phyloP scores from a whole-genome alignment of 2,113 vertebrate genomes.

The Malurus alboscapulatus region DNA sequence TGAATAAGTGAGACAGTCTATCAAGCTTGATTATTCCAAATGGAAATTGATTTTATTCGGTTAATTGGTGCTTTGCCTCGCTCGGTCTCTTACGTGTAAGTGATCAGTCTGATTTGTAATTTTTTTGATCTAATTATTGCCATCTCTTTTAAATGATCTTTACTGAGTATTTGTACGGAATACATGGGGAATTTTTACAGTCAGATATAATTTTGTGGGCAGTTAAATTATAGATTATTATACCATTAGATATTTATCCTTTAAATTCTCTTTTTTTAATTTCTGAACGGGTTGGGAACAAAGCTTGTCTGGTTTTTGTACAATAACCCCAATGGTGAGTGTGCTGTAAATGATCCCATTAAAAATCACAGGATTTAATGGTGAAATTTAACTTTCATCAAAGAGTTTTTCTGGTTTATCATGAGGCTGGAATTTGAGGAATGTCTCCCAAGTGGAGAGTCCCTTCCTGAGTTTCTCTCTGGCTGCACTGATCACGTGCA shows the following conservation, averaged over 20 bases:
- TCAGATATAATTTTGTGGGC: background rate
- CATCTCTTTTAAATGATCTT: background rate
- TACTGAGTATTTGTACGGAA: background rate
- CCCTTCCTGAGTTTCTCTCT: background rate
- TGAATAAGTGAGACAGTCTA: background rate
- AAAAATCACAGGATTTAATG: background rate
- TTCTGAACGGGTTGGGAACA: background rate
- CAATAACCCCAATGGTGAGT: background rate
- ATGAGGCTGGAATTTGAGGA: fast-evolving
- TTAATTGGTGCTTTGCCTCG: background rate
- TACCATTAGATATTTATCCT: background rate
- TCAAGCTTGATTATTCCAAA: background rate
- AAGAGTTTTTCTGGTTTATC: background rate
- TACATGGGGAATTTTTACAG: background rate
- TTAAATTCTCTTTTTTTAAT: background rate
- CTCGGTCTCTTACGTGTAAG: background rate
- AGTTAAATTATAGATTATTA: background rate
- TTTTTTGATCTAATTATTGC: background rate
- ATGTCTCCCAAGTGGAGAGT: background rate
- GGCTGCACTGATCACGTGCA: background rate
- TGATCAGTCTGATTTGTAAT: background rate
- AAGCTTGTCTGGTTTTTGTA: background rate
- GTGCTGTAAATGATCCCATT: background rate
- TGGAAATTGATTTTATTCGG: background rate
- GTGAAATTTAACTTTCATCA: background rate